phyloP scores from a whole-genome alignment of 2,797 vertebrate species.

The Hyperoplus lanceolatus region DNA sequence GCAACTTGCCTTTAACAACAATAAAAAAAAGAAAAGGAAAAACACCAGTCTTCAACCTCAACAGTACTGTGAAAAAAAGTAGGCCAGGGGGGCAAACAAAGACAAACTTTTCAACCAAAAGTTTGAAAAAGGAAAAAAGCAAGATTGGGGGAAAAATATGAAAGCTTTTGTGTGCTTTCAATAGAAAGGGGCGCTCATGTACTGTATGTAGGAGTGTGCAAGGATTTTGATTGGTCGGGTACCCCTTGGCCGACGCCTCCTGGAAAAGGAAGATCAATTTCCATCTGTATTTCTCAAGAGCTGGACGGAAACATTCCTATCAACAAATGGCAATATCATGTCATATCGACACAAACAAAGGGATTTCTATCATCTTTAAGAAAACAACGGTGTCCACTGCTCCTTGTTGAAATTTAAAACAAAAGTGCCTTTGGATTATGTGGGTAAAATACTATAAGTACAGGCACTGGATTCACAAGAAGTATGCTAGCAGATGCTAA shows the following conservation, averaged over 20 bases:
- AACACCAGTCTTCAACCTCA: neutral
- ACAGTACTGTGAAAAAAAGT: neutral
- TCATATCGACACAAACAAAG: constrained; percentile 42
- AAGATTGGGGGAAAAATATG: constrained; percentile 22
- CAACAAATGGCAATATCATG: constrained; percentile 69
- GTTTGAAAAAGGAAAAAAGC: constrained; percentile 23
- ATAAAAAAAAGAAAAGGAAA: no score
- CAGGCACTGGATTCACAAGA: constrained; percentile 42
- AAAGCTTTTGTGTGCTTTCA: constrained; percentile 54
- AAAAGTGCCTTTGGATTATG: constrained; percentile 43
- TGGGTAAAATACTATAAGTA: constrained; percentile 14
- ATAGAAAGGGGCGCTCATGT: constrained; percentile 21
- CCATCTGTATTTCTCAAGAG: constrained; percentile 92
- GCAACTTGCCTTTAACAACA: no score
- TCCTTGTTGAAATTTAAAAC: constrained; percentile 55
- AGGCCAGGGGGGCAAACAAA: constrained; percentile 31
- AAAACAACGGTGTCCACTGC: constrained; percentile 71
- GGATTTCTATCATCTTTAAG: constrained; percentile 27
- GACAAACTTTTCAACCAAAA: constrained; percentile 24
- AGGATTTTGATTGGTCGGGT: constrained; percentile 32
- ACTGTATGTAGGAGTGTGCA: constrained; percentile 30
- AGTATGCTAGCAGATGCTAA: constrained; percentile 43
- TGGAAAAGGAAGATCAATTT: constrained; percentile 68
- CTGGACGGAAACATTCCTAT: constrained; percentile 71
- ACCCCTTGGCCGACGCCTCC: constrained; percentile 42